Percentiles rank a stretch among this genome's conserved stretches.
phyloP scores from a whole-genome alignment of 2,888 invertebrate genomes.

The Catocala fraxini region DNA sequence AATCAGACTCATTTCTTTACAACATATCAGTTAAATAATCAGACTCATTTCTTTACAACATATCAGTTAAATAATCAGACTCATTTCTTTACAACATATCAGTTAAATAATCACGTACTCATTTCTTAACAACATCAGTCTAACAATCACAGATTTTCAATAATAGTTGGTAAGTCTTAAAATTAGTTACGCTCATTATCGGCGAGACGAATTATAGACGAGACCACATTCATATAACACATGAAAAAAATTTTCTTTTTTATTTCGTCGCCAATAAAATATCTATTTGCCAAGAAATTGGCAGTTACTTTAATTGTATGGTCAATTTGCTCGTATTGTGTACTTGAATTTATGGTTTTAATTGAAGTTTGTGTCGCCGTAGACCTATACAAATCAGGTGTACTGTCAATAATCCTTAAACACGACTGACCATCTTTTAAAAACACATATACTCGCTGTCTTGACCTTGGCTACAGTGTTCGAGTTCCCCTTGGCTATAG shows the following conservation, averaged over 20 bases:
- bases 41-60: no score
- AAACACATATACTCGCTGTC: slow-evolving; percentile 20
- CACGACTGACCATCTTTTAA: slow-evolving; percentile 20
- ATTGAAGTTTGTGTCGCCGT: slow-evolving; percentile 16
- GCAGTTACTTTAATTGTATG: slow-evolving; percentile 13
- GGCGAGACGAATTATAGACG: slow-evolving; percentile 20
- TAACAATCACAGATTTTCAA: no score
- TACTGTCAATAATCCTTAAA: slow-evolving; percentile 17
- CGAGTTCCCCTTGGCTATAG: slow-evolving; percentile 19
- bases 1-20: no score
- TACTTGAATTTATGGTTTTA: slow-evolving; percentile 13
- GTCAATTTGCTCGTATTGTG: slow-evolving; percentile 14
- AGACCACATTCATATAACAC: slow-evolving; percentile 21
- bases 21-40: no score
- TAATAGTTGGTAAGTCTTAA: not conserved
- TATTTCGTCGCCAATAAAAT: slow-evolving; percentile 19
- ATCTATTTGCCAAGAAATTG: slow-evolving; percentile 6
- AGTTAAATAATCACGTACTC: no score
- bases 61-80: no score
- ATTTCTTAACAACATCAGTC: no score
- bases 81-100: no score
- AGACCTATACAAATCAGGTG: slow-evolving; percentile 20
- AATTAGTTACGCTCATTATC: slow-evolving; percentile 12
- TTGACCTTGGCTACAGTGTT: no score
- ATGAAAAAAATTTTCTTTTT: slow-evolving; percentile 13